These are phyloP conservation scores for Heliconius melpomene DNA, from an alignment of 1,140 invertebrate genomes.

Conservation along the genomic window DNA sequence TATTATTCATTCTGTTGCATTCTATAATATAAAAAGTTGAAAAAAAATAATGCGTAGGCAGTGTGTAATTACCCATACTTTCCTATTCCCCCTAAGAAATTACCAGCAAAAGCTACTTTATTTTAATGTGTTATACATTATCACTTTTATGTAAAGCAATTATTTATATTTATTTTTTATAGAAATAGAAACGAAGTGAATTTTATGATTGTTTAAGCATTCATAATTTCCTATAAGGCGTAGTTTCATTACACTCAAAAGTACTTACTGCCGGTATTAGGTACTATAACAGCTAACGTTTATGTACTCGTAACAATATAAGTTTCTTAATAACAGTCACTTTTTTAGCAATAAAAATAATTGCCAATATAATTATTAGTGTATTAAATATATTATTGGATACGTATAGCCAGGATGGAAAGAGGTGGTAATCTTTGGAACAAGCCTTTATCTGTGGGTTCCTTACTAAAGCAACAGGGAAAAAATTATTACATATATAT, in stretches of 20 bases:
- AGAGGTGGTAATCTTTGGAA: too few species aligned
- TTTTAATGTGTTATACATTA: constrained; percentile 43
- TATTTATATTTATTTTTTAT: constrained; percentile 20
- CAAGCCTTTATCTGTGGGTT: background rate
- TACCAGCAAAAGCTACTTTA: constrained; percentile 30
- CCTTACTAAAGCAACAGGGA: too few species aligned
- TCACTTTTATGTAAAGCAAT: constrained; percentile 36
- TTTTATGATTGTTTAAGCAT: constrained; percentile 11
- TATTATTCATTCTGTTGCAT: constrained; percentile 27
- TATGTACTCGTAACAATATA: background rate
- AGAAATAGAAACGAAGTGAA: constrained; percentile 9
- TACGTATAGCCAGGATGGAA: too few species aligned
- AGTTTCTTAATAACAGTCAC: background rate
- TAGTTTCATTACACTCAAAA: background rate
- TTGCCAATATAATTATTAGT: background rate
- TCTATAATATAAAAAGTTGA: constrained; percentile 14
- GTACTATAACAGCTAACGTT: background rate
- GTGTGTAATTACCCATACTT: constrained; percentile 45
- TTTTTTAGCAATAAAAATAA: background rate
- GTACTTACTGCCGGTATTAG: background rate
- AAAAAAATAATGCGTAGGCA: constrained; percentile 42
- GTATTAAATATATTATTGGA: background rate
- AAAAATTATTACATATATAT: too few species aligned
- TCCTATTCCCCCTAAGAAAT: constrained; percentile 39
- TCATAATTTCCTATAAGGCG: background rate